Evolutionary conservation across 2,888 invertebrate species (phyloP), one percentile per base, ranked within the genome.

Genomic region (Zhengitettix transpicula): DNA sequence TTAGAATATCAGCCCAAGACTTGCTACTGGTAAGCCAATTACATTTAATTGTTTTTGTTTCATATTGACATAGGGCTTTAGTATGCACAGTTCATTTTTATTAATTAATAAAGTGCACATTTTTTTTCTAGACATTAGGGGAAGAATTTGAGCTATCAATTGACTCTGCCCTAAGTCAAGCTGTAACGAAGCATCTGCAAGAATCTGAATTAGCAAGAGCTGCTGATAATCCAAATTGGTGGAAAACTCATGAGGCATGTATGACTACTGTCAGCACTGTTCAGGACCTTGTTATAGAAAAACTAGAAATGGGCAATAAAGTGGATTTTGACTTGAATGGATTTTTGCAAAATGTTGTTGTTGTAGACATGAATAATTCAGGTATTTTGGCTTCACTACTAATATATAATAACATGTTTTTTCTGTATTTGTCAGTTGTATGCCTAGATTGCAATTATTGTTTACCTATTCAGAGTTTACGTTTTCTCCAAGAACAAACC

Each of bases 231-330:
- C 67, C 70, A 42, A 70, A 75, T 61, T 79, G 82, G 78, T 85
- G 85, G 85, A 85, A 85, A 71, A 74, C 83, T 52, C 76, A 77
- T 63, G 85, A 85, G 69, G 78, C 84, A 0, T 78, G 80, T 58
- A 79, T 85, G 75, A 71, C 81, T 42, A 80, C 83, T 5, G 72
- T 85, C 9, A 82, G 81, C 55, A 72, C 75, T 40, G 77, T 77
- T 15, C 77, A 77, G 47, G 75, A 74, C 57, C 63, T 74, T 15
- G 68, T 79, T 5, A 67, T 76, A n/a, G 74, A 75, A 15, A 69
- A 69, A 60, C 67, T 68, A 2, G 65, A 66, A 42, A 61, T 65
- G 16, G 71, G 71, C 51, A 64, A 64, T 14, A 65, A 72, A 52
- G 10, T 41, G 5, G 69, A 68, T 10, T 73, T 73, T 58, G 72